A percentile compares a stretch with the other conserved stretches of the same genome.
Conservation (phyloP, 2,888 invertebrate genomes). For the Scaeva pyrastri region DNA sequence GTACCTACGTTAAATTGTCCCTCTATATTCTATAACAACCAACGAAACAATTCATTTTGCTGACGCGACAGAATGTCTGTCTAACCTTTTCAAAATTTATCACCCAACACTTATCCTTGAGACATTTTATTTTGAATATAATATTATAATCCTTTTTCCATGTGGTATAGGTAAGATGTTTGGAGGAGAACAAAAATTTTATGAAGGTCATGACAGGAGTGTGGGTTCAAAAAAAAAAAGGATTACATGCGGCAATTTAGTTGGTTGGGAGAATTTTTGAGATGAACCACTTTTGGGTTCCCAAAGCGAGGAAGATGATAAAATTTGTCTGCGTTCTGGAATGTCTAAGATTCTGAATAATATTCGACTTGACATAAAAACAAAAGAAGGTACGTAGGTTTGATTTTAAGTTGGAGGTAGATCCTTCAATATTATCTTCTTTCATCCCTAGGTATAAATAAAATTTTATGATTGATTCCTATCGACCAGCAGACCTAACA, state of each 20-base stretch:
- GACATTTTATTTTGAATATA: conserved; percentile 49
- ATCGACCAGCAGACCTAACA: too few relatives aligned
- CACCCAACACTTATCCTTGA: conserved; percentile 58
- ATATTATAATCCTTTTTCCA: conserved; percentile 56
- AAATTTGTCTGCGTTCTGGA: too few relatives aligned
- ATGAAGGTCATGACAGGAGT: conserved; percentile 29
- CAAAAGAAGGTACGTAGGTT: neutral
- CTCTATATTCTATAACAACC: conserved; percentile 15
- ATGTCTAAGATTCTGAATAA: too few relatives aligned
- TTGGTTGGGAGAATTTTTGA: neutral
- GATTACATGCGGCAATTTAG: conserved; percentile 7
- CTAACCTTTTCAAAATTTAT: conserved; percentile 63
- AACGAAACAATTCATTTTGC: conserved; percentile 41
- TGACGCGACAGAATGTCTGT: conserved; percentile 58
- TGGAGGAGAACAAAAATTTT: neutral
- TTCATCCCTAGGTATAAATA: too few relatives aligned
- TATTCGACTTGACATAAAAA: neutral
- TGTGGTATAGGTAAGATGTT: conserved; percentile 36
- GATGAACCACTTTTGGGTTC: conserved; percentile 3
- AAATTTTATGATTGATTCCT: too few relatives aligned
- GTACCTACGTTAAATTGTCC: neutral
- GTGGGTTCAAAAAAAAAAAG: neutral
- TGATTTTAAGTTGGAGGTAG: neutral
- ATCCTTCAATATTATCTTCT: neutral
- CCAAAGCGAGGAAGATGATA: neutral